A percentile compares a stretch with the other conserved stretches of the same genome.
Conservation (phyloP, 2,113 vertebrate genomes). For the Cyphomyrus discorhynchus region DNA sequence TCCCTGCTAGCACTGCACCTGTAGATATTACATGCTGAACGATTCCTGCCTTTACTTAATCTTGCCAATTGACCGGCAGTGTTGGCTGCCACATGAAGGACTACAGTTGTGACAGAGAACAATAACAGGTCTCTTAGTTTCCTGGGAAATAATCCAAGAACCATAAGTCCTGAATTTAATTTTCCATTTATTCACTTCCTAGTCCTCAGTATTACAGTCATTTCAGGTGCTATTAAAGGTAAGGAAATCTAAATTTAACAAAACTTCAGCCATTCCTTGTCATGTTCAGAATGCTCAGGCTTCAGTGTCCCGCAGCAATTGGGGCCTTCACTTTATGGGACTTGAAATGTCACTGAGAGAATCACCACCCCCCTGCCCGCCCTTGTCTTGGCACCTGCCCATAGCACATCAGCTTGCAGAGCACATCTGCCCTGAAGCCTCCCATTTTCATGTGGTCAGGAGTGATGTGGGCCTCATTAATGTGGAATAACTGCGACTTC, state of each 20-base stretch:
- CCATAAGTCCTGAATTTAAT: background rate
- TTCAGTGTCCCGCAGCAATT: background rate
- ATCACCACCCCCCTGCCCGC: background rate
- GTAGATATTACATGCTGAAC: background rate
- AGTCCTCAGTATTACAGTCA: background rate
- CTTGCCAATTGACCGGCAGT: slow-evolving; percentile 1
- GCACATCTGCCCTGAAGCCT: background rate
- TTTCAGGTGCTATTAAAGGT: background rate
- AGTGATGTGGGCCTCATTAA: background rate
- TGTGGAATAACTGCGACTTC: background rate
- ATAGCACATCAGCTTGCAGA: background rate
- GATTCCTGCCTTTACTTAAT: background rate
- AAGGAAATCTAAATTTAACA: background rate
- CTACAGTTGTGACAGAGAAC: slow-evolving; percentile 11
- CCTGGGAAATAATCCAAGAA: slow-evolving; percentile 11
- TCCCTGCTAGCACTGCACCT: background rate
- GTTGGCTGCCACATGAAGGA: slow-evolving; percentile 1
- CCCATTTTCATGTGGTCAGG: background rate
- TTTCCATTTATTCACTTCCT: background rate
- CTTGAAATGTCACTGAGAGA: background rate
- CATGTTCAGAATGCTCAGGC: background rate
- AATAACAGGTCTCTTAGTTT: slow-evolving; percentile 13
- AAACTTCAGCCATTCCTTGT: background rate
- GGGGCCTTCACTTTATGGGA: background rate
- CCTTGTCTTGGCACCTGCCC: background rate